A percentile compares a stretch with the other conserved stretches of the same genome.
Evolutionary conservation across 2,888 invertebrate species (phyloP).

Genomic region (Eudasyphora cyanicolor): DNA sequence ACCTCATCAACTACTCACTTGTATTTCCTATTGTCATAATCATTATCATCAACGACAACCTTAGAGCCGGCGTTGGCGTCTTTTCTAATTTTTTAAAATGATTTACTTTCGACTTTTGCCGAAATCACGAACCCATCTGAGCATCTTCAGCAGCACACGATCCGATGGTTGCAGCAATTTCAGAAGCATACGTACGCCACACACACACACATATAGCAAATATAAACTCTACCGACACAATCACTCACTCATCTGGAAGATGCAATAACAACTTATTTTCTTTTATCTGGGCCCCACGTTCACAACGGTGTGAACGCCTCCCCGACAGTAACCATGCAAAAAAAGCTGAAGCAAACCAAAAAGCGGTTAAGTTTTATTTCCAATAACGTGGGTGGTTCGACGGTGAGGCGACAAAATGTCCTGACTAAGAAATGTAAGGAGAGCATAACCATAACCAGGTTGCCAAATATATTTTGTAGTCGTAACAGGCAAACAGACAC

Average conservation of each 20-base stretch:
- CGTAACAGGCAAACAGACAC: too few relatives aligned
- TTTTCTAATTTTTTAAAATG: constrained; percentile 69
- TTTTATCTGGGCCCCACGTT: neutral
- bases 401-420: neutral
- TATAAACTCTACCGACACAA: constrained; percentile 63
- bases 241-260: constrained; percentile 10
- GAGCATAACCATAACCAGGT: too few relatives aligned
- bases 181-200: neutral
- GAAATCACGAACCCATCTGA: constrained; percentile 76
- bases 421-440: neutral
- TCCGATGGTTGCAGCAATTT: constrained; percentile 67
- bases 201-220: neutral
- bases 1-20: constrained; percentile 21
- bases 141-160: constrained; percentile 72
- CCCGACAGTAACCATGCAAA: neutral
- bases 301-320: neutral
- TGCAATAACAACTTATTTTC: neutral
- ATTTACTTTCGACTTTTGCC: constrained; percentile 77
- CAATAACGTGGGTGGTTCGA: neutral
- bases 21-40: constrained; percentile 58
- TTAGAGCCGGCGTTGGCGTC: constrained; percentile 62
- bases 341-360: neutral
- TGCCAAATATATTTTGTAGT: too few relatives aligned
- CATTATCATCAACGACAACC: constrained; percentile 53
- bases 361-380: neutral